These are phyloP conservation scores for Phoenoteleia sp. DNA, from an alignment of 2,888 invertebrate species.

Conservation along the genomic window DNA sequence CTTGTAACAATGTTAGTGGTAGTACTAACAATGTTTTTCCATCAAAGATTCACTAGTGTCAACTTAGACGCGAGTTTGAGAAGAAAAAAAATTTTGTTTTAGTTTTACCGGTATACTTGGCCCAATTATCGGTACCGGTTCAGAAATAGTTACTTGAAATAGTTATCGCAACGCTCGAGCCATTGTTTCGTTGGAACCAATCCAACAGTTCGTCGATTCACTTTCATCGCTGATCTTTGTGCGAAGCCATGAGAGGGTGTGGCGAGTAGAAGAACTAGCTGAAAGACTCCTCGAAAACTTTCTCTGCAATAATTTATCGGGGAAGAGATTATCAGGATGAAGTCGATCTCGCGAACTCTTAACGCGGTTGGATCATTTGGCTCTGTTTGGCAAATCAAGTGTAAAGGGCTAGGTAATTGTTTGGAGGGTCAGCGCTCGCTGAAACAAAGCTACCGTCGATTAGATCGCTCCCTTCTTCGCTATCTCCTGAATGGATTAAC, in stretches of 20 bases:
- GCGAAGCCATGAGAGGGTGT: slow-evolving; percentile 37
- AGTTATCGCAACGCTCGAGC: slow-evolving; percentile 2
- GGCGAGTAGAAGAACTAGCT: slow-evolving; percentile 36
- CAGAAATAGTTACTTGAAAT: not conserved
- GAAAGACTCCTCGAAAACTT: slow-evolving; percentile 77
- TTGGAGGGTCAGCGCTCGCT: slow-evolving; percentile 46
- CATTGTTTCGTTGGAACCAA: slow-evolving; percentile 58
- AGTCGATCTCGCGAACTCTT: slow-evolving; percentile 59
- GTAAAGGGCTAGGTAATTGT: slow-evolving; percentile 75
- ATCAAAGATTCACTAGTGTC: slow-evolving; percentile 20
- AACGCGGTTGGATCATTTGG: slow-evolving; percentile 65
- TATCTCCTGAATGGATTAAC: slow-evolving; percentile 51
- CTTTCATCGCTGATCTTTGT: slow-evolving; percentile 56
- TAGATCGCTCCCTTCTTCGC: slow-evolving; percentile 48
- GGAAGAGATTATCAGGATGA: slow-evolving; percentile 22
- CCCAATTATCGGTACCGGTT: slow-evolving; percentile 29
- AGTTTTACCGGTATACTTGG: not conserved
- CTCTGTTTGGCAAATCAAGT: slow-evolving; percentile 76
- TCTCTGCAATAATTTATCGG: slow-evolving; percentile 80
- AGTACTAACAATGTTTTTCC: slow-evolving; percentile 35
- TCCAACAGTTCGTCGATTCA: slow-evolving; percentile 40
- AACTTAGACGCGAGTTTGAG: not conserved
- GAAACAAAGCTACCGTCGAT: slow-evolving; percentile 64
- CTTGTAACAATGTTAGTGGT: no score
- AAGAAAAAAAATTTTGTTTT: not conserved